Base-by-base conservation (phyloP, 2,113 vertebrate species). In the Pogona vitticeps region DNA sequence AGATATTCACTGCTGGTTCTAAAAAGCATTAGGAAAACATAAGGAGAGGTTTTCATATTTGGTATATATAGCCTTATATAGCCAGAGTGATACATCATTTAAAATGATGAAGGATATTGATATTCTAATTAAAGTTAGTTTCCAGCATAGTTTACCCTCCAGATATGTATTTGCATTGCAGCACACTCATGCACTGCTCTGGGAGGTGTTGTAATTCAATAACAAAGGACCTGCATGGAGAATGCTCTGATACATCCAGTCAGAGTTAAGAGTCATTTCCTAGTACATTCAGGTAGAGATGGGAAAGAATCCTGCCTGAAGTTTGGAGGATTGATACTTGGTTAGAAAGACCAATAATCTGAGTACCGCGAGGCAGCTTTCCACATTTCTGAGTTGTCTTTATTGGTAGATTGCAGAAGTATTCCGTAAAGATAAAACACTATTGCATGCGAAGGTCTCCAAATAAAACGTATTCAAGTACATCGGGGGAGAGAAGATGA, bases 1-100 rank as follows among this genome's bases (percentile, higher is more conserved):
- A 83, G 91, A 92, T 92, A 94, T 90, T 89, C 67, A 83, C 87
- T 1, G 82, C 73, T 89, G 85, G 70, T 88, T 31, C 85, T 89
- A 72, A 84, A 58, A 78, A 93, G 82, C 38, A 71, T 80, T 91
- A 56, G 89, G 90, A 90, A 91, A 63, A 6, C 28, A 20, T 52
- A 61, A 9, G 15, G 33, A 42, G 13, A 20, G 13, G 56, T 82
- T 33, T 83, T 75, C 71, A 75, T 75, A 6, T 63, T 15, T 65
- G 63, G 6, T 65, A n/a, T n/a, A n/a, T n/a, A 59, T 79, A 36
- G 67, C 56, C 76, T 78, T 36, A n/a, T 26, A 77, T 31, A 46
- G 17, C 56, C 56, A 3, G 56, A 58, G 56, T n/a, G n/a, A n/a
- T 38, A 38, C 17, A 82, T 56, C 15, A 36, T 84, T 52, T 31